A percentile compares a stretch with the other conserved stretches of the same genome.
These are phyloP conservation scores for Tinea trinotella DNA, from an alignment of 2,888 invertebrate species.

Conservation along the genomic window DNA sequence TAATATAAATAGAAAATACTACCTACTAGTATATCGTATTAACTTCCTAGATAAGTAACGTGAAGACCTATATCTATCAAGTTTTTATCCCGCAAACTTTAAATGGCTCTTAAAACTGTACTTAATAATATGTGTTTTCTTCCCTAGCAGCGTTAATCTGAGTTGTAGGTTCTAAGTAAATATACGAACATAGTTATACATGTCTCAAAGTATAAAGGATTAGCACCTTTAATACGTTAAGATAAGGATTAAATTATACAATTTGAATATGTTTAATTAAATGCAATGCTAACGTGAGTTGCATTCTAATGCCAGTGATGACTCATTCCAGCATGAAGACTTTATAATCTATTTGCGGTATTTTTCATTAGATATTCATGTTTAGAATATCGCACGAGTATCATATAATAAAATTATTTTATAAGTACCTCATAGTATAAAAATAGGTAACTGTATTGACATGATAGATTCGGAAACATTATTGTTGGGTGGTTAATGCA, in stretches of 20 bases:
- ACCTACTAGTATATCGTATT: too few relatives aligned
- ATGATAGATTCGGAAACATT: too few relatives aligned
- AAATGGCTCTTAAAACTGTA: background rate
- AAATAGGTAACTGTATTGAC: too few relatives aligned
- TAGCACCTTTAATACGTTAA: background rate
- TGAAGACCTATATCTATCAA: background rate
- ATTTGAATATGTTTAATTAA: background rate
- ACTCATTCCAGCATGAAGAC: background rate
- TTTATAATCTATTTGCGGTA: background rate
- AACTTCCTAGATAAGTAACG: background rate
- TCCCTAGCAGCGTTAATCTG: background rate
- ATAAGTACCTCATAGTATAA: too few relatives aligned
- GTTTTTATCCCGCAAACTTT: background rate
- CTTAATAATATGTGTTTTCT: background rate
- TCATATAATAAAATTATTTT: too few relatives aligned
- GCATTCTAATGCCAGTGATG: slow-evolving; percentile 2
- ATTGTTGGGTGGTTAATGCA: too few relatives aligned
- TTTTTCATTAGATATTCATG: background rate
- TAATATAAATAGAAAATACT: too few relatives aligned
- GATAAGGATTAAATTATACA: background rate
- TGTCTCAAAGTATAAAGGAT: too few relatives aligned
- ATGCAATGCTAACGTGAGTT: background rate
- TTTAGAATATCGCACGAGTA: background rate
- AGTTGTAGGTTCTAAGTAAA: background rate
- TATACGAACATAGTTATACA: background rate